phyloP scores from a whole-genome alignment of 1,140 invertebrate species.

The Globodera ellingtonae region DNA sequence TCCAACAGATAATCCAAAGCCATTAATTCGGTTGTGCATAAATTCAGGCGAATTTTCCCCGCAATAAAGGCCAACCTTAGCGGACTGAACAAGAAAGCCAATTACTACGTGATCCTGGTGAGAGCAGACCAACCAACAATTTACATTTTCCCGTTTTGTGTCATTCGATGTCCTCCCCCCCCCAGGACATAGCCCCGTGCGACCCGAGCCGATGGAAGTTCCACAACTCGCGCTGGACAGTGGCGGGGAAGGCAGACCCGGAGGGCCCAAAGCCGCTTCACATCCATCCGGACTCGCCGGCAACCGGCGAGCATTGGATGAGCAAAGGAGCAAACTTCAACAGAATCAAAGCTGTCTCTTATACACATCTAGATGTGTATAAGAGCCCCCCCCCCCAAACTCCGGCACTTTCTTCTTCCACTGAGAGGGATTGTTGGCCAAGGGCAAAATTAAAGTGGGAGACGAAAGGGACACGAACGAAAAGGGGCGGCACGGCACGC shows the following conservation, averaged over 20 bases:
- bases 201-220: constrained; percentile 97
- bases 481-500: too few species aligned
- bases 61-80: constrained; percentile 85
- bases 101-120: constrained; percentile 76
- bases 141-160: constrained; percentile 70
- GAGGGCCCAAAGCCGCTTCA: constrained; percentile 78
- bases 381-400: too few species aligned
- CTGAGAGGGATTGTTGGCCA: not conserved
- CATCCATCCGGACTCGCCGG: constrained; percentile 95
- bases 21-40: constrained; percentile 20
- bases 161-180: not conserved
- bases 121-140: constrained; percentile 65
- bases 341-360: constrained; percentile 94
- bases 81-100: constrained; percentile 83
- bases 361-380: too few species aligned
- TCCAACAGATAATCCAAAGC: not conserved
- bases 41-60: constrained; percentile 87
- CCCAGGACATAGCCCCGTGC: constrained; percentile 71
- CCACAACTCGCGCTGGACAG: constrained; percentile 76
- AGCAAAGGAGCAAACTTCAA: constrained; percentile 96
- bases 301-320: constrained; percentile 94
- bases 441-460: not conserved
- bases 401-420: not conserved
- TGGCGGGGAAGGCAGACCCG: constrained; percentile 79
- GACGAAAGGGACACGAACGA: not conserved